Evolutionary conservation across 2,113 vertebrate genomes (phyloP).

Genomic region (Ptilonorhynchus violaceus): DNA sequence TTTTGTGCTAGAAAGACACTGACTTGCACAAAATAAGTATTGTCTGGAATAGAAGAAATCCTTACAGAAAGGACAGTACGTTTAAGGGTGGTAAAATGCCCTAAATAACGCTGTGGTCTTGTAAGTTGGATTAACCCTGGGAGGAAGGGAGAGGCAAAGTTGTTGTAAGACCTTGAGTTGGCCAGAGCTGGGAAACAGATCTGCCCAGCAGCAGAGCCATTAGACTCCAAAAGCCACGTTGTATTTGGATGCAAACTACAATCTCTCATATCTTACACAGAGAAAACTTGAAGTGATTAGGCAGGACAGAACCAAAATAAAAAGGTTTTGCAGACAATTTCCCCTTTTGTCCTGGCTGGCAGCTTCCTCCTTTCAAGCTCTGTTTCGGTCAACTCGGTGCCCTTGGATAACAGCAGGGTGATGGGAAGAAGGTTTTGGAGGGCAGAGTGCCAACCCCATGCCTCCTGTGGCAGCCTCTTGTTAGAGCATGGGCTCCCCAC

Average conservation of each 20-base stretch:
- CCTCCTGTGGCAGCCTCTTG: neutral
- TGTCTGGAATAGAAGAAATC: neutral
- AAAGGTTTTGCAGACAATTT: neutral
- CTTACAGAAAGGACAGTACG: neutral
- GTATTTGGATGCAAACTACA: neutral
- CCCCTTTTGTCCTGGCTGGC: neutral
- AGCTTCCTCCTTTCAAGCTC: constrained; percentile 12
- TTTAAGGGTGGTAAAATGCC: neutral
- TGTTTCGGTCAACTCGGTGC: neutral
- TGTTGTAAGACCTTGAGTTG: neutral
- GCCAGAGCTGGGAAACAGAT: neutral
- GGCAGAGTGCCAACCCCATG: accelerated
- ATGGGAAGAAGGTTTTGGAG: neutral
- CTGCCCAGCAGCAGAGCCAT: neutral
- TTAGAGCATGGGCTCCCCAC: accelerated
- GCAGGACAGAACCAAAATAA: neutral
- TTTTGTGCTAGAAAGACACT: neutral
- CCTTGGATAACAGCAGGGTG: neutral
- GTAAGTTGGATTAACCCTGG: neutral
- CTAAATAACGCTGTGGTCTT: neutral
- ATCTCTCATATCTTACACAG: neutral
- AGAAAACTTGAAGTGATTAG: neutral
- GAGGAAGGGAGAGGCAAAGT: neutral
- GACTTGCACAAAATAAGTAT: neutral
- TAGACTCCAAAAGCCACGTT: neutral